Percentiles rank a stretch among this genome's conserved stretches.
These are phyloP conservation scores for Globicephala melas DNA, from an alignment of 2,113 vertebrate species.

Conservation along the genomic window DNA sequence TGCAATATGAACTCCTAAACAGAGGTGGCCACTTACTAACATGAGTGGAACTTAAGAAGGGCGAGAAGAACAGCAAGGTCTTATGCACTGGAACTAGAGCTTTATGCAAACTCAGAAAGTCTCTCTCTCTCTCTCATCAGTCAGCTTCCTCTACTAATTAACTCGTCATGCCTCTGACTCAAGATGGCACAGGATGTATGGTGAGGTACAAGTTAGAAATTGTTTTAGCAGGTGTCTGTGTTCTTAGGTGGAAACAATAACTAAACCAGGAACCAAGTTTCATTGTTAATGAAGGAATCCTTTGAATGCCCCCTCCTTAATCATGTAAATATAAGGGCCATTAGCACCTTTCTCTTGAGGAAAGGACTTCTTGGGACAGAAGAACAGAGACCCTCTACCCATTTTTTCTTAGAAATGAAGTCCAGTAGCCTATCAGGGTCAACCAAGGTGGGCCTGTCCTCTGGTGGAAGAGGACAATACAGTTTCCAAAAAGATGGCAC, in stretches of 20 bases:
- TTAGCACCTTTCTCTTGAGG: background rate
- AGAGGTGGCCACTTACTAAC: background rate
- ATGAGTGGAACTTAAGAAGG: background rate
- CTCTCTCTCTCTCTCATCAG: background rate
- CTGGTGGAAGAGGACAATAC: background rate
- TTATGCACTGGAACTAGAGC: background rate
- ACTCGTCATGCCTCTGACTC: background rate
- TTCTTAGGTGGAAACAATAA: background rate
- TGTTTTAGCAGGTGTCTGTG: background rate
- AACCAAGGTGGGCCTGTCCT: background rate
- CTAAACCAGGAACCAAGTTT: background rate
- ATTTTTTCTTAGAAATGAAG: background rate
- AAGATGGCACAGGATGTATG: background rate
- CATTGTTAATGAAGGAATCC: background rate
- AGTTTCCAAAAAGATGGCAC: background rate
- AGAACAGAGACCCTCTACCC: background rate
- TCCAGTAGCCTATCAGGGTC: background rate
- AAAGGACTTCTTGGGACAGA: background rate
- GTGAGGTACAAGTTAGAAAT: background rate
- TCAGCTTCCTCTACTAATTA: background rate
- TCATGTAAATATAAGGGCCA: background rate
- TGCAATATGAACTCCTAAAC: background rate
- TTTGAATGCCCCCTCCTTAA: background rate
- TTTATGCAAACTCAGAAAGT: background rate
- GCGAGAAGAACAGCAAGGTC: background rate